Conservation (phyloP, 2,888 invertebrate species). For the Myopa tessellatipennis region DNA sequence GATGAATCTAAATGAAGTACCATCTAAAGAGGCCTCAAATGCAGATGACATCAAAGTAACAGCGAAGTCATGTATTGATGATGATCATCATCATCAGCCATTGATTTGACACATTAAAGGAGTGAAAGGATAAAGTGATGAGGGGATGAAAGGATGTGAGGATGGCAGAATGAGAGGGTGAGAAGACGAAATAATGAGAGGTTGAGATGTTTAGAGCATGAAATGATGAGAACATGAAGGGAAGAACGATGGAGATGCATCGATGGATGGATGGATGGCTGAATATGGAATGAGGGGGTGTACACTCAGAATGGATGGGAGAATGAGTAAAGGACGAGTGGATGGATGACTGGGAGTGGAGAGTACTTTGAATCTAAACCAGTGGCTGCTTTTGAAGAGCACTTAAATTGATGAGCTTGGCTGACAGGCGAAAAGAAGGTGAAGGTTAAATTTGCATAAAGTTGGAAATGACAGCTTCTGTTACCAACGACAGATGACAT, state of each 20-base stretch:
- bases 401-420: background rate
- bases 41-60: slow-evolving; percentile 10
- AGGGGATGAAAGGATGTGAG: background rate
- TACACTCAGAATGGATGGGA: too few species aligned
- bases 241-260: too few species aligned
- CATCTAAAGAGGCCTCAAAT: background rate
- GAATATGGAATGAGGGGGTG: background rate
- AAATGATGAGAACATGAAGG: background rate
- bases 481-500: background rate
- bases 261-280: background rate
- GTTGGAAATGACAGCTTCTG: background rate
- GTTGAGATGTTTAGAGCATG: background rate
- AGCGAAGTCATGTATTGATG: background rate
- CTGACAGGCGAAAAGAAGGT: background rate
- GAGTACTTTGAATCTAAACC: background rate
- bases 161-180: background rate
- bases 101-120: slow-evolving; percentile 9
- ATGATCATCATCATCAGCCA: background rate
- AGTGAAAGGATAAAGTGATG: background rate
- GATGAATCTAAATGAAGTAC: background rate
- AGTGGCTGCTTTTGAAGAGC: background rate
- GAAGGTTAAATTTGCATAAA: slow-evolving; percentile 7
- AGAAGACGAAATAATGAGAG: background rate
- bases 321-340: background rate
- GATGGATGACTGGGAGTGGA: background rate